phyloP scores from a whole-genome alignment of 1,140 invertebrate species.

The Papilio aristodemus region DNA sequence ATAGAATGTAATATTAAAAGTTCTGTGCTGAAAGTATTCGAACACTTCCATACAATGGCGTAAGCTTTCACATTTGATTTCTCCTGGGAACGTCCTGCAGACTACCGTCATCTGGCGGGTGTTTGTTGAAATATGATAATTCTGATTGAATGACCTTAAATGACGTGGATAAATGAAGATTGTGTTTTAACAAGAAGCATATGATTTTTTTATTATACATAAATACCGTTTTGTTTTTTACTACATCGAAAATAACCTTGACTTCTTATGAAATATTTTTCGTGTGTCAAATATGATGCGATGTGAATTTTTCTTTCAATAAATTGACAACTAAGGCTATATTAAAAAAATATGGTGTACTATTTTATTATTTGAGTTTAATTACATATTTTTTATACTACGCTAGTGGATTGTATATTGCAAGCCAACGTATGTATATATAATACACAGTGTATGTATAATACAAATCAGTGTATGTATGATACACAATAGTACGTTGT shows the following conservation, averaged over 20 bases:
- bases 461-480: neutral
- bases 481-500: neutral
- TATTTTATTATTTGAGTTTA: no score
- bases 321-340: no score
- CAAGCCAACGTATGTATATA: no score
- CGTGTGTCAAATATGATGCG: no score
- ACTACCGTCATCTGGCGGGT: neutral
- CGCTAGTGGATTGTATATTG: no score
- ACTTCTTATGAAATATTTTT: no score
- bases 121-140: slow-evolving; percentile 21
- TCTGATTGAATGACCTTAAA: slow-evolving; percentile 13
- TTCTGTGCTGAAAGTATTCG: neutral
- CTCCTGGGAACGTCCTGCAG: slow-evolving; percentile 9
- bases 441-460: neutral
- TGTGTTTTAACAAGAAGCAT: neutral
- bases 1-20: slow-evolving; percentile 21
- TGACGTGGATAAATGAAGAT: neutral
- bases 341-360: no score
- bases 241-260: no score
- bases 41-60: neutral
- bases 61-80: slow-evolving; percentile 17
- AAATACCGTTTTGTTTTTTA: no score
- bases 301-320: no score
- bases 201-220: no score
- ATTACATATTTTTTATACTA: no score